Evolutionary conservation across 2,113 vertebrate genomes (phyloP).

Genomic region (Cairina moschata): DNA sequence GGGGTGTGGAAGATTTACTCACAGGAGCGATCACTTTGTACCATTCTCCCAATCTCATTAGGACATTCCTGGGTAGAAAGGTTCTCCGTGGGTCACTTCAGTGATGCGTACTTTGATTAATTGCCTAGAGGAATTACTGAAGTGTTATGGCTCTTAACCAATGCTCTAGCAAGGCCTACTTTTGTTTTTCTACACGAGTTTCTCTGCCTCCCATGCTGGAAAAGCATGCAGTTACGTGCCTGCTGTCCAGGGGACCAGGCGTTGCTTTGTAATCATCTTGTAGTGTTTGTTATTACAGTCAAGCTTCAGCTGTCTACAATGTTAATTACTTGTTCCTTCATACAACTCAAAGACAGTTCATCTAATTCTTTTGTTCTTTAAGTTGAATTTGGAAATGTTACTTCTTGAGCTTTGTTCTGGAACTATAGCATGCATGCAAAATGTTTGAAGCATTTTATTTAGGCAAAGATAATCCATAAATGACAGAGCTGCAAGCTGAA

Average conservation of each 20-base stretch:
- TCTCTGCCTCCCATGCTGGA: background rate
- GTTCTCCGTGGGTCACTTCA: background rate
- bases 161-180: background rate
- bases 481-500: background rate
- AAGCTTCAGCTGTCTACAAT: background rate
- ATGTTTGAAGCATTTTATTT: background rate
- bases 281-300: background rate
- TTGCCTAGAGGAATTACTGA: background rate
- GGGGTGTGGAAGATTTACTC: rapidly evolving
- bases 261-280: background rate
- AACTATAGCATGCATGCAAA: background rate
- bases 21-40: background rate
- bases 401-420: background rate
- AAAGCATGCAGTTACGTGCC: background rate
- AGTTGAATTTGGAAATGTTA: background rate
- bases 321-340: background rate
- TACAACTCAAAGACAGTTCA: background rate
- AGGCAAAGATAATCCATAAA: background rate
- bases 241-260: background rate
- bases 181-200: background rate
- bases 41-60: background rate
- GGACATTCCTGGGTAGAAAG: background rate
- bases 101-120: background rate
- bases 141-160: background rate
- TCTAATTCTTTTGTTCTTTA: background rate